Base-by-base conservation (phyloP, 2,113 vertebrate genomes). In the Sylvilagus bachmani region DNA sequence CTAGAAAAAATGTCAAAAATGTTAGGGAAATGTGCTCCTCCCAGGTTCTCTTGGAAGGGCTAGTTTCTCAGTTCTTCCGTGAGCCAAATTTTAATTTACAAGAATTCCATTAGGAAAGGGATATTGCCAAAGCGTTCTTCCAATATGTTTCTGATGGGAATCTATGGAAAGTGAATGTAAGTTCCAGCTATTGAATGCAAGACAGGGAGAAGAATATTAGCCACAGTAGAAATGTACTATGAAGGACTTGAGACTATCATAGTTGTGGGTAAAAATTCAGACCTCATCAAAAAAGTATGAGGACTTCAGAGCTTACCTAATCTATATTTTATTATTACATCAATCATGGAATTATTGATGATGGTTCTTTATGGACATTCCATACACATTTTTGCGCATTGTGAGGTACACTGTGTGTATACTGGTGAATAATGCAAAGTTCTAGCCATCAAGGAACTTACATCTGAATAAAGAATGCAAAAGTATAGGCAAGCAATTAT, bases 1-100 rank as follows among this genome's bases (percentile, higher is more conserved):
- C 96, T 92, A 22, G 69, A 73, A 96, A 96, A 97, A 93, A 96
- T 92, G 97, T 51, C 92, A 95, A 90, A 90, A 97, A 95, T 96
- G 78, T 93, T 97, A 80, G 78, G 87, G 89, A 97, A 96, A 96
- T 94, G 49, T 2, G 92, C 88, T 82, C 96, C 90, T 95, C 96
- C 92, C 94, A 3, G 31, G 1, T 73, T 75, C 77, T 94, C 93
- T 95, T 92, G 94, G 94, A 80, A 90, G 25, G 36, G 4, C 13
- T 85, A 36, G 24, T 86, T 96, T 92, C 36, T 95, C 92, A 94
- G 58, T 95, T 90, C 38, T n/a, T 93, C 78, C 1, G 5, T 90
- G 27, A 92, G 88, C 90, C 91, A 97, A 95, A 81, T 95, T 86
- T 95, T 92, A 97, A 95, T 94, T 75, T 62, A 94, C 7, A 86